Evolutionary conservation across 2,888 invertebrate species (phyloP).

Genomic region (Thera obeliscata): DNA sequence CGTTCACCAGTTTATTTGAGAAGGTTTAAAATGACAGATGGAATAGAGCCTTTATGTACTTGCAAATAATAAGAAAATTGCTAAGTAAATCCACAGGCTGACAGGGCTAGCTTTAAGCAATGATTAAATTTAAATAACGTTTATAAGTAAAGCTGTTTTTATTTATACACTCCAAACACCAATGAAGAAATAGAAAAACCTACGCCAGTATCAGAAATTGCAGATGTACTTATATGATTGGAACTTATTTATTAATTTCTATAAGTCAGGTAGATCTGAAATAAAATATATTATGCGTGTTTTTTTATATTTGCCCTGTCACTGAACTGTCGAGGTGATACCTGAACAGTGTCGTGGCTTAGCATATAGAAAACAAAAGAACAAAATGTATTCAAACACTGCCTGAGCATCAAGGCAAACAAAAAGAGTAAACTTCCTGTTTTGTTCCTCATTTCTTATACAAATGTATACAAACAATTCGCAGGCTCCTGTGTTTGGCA

Average conservation of each 20-base stretch:
- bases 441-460: constrained; percentile 72
- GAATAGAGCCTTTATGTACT: too few relatives aligned
- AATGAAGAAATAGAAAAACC: too few relatives aligned
- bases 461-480: constrained; percentile 78
- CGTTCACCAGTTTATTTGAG: constrained; percentile 14
- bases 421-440: constrained; percentile 64
- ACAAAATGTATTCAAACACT: constrained; percentile 42
- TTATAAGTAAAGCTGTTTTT: too few relatives aligned
- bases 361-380: constrained; percentile 22
- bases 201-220: too few relatives aligned
- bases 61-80: too few relatives aligned
- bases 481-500: constrained; percentile 64
- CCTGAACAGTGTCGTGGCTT: constrained; percentile 20
- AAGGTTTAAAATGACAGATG: neutral
- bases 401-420: constrained; percentile 49
- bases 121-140: too few relatives aligned
- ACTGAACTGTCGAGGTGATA: neutral
- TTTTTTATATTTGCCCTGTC: neutral
- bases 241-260: too few relatives aligned
- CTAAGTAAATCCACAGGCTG: too few relatives aligned
- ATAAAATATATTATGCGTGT: neutral
- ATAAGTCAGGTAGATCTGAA: too few relatives aligned
- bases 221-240: too few relatives aligned
- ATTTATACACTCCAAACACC: too few relatives aligned
- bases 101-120: too few relatives aligned